phyloP scores from a whole-genome alignment of 1,140 invertebrate genomes.

The Alviniconcha marisindica region DNA sequence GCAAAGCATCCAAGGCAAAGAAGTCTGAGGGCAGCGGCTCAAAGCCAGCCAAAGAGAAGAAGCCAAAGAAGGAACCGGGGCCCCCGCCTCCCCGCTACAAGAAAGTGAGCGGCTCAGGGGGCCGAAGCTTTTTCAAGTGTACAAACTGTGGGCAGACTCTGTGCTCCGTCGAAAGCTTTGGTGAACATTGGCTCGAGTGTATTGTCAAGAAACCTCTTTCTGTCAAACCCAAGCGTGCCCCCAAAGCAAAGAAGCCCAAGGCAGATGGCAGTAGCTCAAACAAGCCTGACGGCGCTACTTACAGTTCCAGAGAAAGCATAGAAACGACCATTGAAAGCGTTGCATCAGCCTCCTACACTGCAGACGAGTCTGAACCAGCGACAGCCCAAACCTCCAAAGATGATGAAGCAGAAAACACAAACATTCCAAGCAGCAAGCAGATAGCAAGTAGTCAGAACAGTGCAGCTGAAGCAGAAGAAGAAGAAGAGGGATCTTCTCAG shows the following conservation, averaged over 20 bases:
- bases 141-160: constrained; percentile 46
- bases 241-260: neutral
- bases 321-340: too few relatives aligned
- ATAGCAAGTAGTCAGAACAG: too few relatives aligned
- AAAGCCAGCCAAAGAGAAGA: neutral
- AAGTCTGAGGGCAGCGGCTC: neutral
- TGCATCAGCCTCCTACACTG: too few relatives aligned
- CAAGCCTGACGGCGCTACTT: too few relatives aligned
- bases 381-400: too few relatives aligned
- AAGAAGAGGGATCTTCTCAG: too few relatives aligned
- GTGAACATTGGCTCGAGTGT: constrained; percentile 46
- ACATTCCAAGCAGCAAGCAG: too few relatives aligned
- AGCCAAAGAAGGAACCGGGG: neutral
- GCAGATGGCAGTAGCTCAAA: neutral
- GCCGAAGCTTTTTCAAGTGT: constrained; percentile 49
- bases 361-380: too few relatives aligned
- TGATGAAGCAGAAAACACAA: too few relatives aligned
- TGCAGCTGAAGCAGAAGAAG: too few relatives aligned
- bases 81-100: constrained; percentile 27
- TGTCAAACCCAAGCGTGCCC: neutral
- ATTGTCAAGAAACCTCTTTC: constrained; percentile 33
- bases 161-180: constrained; percentile 44
- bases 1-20: neutral
- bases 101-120: constrained; percentile 47
- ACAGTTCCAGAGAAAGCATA: too few relatives aligned